These are phyloP conservation scores for Phaonia tiefii DNA, from an alignment of 2,888 invertebrate species.

Conservation along the genomic window DNA sequence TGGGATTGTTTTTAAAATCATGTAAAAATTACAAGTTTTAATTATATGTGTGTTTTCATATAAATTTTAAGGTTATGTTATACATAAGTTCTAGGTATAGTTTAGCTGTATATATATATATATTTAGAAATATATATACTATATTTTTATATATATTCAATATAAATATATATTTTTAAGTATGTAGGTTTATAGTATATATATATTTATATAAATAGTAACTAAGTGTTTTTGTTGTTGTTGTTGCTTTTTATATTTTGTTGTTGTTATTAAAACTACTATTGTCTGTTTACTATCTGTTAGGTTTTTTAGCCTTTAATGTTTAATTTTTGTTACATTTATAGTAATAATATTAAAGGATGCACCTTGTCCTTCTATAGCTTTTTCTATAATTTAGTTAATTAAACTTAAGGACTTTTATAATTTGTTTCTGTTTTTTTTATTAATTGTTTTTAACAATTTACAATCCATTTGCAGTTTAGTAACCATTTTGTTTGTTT, in stretches of 20 bases:
- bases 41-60: background rate
- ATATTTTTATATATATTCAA: constrained; percentile 40
- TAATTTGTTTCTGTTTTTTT: constrained; percentile 9
- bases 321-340: constrained; percentile 61
- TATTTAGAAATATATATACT: constrained; percentile 34
- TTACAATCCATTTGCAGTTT: constrained; percentile 33
- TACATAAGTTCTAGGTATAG: constrained; percentile 24
- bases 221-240: constrained; percentile 64
- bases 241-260: constrained; percentile 51
- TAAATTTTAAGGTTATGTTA: constrained; percentile 29
- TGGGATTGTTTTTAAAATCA: too few relatives aligned
- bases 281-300: constrained; percentile 72
- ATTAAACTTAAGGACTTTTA: background rate
- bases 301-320: constrained; percentile 57
- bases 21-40: constrained; percentile 64
- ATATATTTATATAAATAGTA: constrained; percentile 66
- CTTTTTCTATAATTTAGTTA: too few relatives aligned
- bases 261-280: constrained; percentile 70
- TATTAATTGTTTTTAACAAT: constrained; percentile 33
- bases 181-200: constrained; percentile 64
- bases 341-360: too few relatives aligned
- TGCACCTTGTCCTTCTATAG: too few relatives aligned
- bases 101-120: constrained; percentile 36
- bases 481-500: constrained; percentile 19
- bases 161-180: constrained; percentile 62